Evolutionary conservation across 2,113 vertebrate species (phyloP), one percentile per base, ranked within the genome.

Genomic region (Acanthochromis polyacanthus): DNA sequence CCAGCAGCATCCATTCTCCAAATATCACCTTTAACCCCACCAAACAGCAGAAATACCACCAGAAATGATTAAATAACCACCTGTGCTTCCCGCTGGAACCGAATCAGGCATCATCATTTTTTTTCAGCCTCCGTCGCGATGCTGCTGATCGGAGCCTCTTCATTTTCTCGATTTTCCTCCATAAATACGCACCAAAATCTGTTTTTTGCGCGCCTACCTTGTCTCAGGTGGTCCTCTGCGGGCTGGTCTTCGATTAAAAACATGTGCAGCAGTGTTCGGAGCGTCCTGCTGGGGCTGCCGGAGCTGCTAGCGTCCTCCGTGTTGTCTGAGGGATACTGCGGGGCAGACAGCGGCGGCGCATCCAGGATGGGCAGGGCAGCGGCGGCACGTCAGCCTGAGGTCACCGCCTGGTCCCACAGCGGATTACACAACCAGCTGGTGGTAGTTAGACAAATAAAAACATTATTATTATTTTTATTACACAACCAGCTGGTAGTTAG

Each of bases 331-430:
- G 32, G 32, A 36, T 68, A 80, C 84, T 80, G 89, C 82, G 9
- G 63, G 85, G 20, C 71, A 45, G 48, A 28, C 36, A n/a, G 56
- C 40, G 73, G 81, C 74, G 58, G 74, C 0, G 75, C 83, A 53
- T 66, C 71, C 66, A 5, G 64, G 81, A 83, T 74, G 87, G 85
- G 86, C 82, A 9, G 87, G 81, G 68, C 73, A 40, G 59, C n/a
- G 56, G 74, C 48, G 20, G 14, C 12, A 43, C 91, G 91, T 92
- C 91, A 90, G 63, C 56, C 81, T 85, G 87, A 92, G 80, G 76
- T 90, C 88, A 89, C 81, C 19, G 69, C 22, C 3, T 7, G 72
- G 38, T 72, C 82, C 78, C 71, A 71, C 48, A 63, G 88, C 5
- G 71, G 85, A 68, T 85, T 81, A 88, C 82, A 78, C 84, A 82